Evolutionary conservation across 2,797 vertebrate genomes (phyloP), one percentile per base, ranked within the genome.

Genomic region (Anguilla obscura): DNA sequence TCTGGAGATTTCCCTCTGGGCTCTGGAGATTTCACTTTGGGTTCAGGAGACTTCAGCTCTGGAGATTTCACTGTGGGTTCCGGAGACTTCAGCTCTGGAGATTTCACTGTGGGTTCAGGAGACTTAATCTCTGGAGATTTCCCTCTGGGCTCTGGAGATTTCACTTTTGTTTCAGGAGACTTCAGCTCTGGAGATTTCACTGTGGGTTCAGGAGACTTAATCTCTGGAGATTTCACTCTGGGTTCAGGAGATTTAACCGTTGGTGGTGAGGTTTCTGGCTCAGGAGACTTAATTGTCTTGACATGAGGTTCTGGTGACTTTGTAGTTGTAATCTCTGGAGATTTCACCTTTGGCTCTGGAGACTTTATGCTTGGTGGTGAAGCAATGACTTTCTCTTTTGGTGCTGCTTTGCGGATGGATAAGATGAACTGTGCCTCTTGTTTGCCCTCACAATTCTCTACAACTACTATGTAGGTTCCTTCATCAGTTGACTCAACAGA

Each of bases 381-480:
- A 14, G 93, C 93, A 91, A 96, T 93, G 54, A 96, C 90, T 91
- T 97, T 97, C 93, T 97, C 97, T 40, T 96, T 96, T 80, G 93
- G 92, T 93, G 90, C 93, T 91, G 94, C 90, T 92, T 94, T 97
- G 85, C 94, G 96, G 91, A 99, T 95, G 12, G 97, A 98, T 94
- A 99, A 93, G 85, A 96, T 98, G 90, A 99, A 99, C 87, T 95
- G 96, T 2, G 97, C 97, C 93, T 99, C 98, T 92, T 99, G 98
- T 90, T 93, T 96, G 87, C 98, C 98, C 90, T 96, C 97, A 0
- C 95, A 96, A 91, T 99, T 99, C 94, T 99, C 98, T 0, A 99
- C 97, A 80, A 98, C 93, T 87, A 99, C 96, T 0, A 93, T 96
- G 90, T 99, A 99, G 90, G 86, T 97, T 92, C 99, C 99, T 91